Percentiles rank a stretch among this genome's conserved stretches.
Evolutionary conservation across 1,140 invertebrate genomes (phyloP).

Genomic region (Drosophila biarmipes): DNA sequence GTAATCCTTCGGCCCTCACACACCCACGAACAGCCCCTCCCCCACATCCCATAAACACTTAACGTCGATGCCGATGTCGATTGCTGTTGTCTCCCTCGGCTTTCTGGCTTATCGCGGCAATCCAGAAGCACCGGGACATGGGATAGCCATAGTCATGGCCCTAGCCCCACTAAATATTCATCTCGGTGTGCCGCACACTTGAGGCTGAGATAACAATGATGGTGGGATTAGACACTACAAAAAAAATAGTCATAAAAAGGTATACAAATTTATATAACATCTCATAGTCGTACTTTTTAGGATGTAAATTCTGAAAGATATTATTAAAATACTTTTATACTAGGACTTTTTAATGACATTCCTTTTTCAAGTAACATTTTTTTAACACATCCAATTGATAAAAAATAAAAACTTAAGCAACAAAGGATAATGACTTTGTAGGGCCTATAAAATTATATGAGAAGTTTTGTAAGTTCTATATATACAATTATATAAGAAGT

Average conservation of each 20-base stretch:
- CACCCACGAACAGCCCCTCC: slow-evolving; percentile 12
- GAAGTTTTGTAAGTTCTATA: too few relatives aligned
- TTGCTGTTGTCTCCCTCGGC: slow-evolving; percentile 62
- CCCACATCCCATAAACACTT: slow-evolving; percentile 75
- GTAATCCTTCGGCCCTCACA: slow-evolving; percentile 37
- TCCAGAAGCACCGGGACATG: slow-evolving; percentile 36
- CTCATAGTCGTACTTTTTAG: too few relatives aligned
- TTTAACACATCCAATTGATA: too few relatives aligned
- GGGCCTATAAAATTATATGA: too few relatives aligned
- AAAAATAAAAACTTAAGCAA: too few relatives aligned
- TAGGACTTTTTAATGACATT: too few relatives aligned
- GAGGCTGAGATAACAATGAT: neutral
- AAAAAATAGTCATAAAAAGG: neutral
- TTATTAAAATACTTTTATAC: too few relatives aligned
- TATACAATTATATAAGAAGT: too few relatives aligned
- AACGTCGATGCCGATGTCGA: slow-evolving; percentile 67
- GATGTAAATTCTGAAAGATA: too few relatives aligned
- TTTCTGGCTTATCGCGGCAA: slow-evolving; percentile 72
- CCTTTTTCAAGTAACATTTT: too few relatives aligned
- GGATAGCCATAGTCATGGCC: slow-evolving; percentile 19
- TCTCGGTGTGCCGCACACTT: slow-evolving; percentile 5
- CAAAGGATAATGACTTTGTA: too few relatives aligned
- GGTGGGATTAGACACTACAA: neutral
- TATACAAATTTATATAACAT: too few relatives aligned
- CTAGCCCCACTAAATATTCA: slow-evolving; percentile 46